These are phyloP conservation scores for Perodicticus potto DNA, from an alignment of 2,797 vertebrate species.

Conservation along the genomic window DNA sequence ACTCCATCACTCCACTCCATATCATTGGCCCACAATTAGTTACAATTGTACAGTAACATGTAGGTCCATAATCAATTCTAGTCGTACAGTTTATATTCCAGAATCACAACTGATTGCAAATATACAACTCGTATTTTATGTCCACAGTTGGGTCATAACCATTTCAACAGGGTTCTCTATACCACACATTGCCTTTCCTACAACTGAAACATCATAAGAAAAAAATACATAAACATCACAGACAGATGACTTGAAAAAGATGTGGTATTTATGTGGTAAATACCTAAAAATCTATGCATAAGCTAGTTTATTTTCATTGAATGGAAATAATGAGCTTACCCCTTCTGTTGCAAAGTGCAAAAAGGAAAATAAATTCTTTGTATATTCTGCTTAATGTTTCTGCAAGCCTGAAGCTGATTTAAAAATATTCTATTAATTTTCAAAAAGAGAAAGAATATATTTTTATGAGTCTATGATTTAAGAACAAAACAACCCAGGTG, in stretches of 20 bases:
- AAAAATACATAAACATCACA: background rate
- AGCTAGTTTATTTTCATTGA: background rate
- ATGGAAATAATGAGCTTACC: background rate
- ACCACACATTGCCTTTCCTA: background rate
- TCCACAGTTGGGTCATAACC: background rate
- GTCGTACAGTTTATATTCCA: background rate
- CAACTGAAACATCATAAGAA: background rate
- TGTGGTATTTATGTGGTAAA: background rate
- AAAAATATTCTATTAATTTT: background rate
- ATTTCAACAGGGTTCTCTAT: background rate
- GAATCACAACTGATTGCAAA: background rate
- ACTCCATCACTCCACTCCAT: background rate
- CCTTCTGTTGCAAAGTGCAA: background rate
- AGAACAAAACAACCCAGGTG: background rate
- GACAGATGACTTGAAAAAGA: background rate
- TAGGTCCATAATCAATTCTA: background rate
- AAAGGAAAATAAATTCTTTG: background rate
- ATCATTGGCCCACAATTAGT: background rate
- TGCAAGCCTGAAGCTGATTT: conserved; percentile 9
- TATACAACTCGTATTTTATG: background rate
- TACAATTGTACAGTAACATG: background rate
- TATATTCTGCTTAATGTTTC: background rate
- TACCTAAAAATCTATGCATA: background rate
- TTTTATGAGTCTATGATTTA: background rate
- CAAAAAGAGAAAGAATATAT: background rate